Evolutionary conservation across 2,888 invertebrate species (phyloP).

Genomic region (Synergus itoensis): DNA sequence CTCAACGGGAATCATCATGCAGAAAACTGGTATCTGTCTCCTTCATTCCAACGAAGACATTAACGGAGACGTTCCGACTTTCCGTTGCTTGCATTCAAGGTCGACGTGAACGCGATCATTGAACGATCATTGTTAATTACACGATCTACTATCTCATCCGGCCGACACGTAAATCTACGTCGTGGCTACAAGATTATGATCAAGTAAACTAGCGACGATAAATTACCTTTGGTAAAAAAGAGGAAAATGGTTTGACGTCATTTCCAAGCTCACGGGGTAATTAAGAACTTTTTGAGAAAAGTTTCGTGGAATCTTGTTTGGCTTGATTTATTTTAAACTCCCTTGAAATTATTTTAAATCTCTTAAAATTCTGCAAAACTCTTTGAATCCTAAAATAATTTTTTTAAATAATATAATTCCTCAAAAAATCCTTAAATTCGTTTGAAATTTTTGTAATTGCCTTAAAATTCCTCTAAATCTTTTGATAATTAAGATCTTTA

Average conservation of each 20-base stretch:
- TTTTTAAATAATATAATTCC: no score
- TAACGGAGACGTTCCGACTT: conserved; percentile 50
- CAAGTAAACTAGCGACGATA: conserved; percentile 36
- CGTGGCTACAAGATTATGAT: conserved; percentile 44
- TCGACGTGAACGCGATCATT: conserved; percentile 19
- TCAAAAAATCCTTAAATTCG: no score
- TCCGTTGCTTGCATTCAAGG: conserved; percentile 43
- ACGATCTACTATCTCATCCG: conserved; percentile 48
- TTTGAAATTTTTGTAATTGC: no score
- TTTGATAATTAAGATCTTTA: not conserved
- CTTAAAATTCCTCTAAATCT: not conserved
- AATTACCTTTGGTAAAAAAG: not conserved
- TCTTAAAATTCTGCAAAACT: no score
- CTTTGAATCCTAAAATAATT: no score
- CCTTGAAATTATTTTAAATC: no score
- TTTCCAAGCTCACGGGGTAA: not conserved
- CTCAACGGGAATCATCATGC: conserved; percentile 49
- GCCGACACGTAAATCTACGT: conserved; percentile 49
- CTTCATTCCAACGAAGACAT: conserved; percentile 21
- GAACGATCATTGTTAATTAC: conserved; percentile 52
- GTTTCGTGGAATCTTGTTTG: not conserved
- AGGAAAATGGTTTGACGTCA: not conserved
- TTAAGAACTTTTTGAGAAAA: not conserved
- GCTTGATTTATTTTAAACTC: no score
- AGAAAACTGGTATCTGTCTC: conserved; percentile 30